Conservation (phyloP, 2,113 vertebrate species). For the Mobula hypostoma region DNA sequence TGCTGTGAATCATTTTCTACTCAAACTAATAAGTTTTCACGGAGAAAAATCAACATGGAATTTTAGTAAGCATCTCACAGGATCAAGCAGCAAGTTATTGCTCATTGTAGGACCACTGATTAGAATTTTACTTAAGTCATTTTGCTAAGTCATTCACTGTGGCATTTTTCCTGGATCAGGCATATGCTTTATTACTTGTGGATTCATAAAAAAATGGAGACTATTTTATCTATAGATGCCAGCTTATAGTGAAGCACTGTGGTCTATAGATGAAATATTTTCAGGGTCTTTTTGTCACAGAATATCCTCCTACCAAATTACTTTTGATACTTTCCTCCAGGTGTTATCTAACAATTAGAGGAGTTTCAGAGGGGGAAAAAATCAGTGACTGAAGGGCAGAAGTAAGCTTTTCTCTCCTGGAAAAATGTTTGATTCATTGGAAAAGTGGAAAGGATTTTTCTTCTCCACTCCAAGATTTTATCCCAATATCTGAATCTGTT, state of each 20-base stretch:
- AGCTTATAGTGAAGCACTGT: background rate
- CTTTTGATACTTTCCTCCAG: background rate
- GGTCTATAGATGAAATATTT: background rate
- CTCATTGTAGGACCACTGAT: background rate
- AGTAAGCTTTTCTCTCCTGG: background rate
- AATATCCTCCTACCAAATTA: background rate
- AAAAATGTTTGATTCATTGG: background rate
- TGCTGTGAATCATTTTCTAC: background rate
- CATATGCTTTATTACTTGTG: background rate
- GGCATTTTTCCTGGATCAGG: background rate
- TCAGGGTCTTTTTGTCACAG: background rate
- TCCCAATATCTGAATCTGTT: background rate
- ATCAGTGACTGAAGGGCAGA: background rate
- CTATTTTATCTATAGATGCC: background rate
- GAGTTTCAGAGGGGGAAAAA: background rate
- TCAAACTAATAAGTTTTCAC: background rate
- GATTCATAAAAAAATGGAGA: background rate
- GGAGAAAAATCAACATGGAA: background rate
- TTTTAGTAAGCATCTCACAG: background rate
- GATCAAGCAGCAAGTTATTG: background rate
- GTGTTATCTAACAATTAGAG: background rate
- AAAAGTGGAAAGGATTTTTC: background rate
- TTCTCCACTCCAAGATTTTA: background rate
- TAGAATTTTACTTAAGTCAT: background rate
- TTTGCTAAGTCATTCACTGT: background rate